Base-by-base conservation (phyloP, 2,113 vertebrate species). In the Ptychochromis oligacanthus region DNA sequence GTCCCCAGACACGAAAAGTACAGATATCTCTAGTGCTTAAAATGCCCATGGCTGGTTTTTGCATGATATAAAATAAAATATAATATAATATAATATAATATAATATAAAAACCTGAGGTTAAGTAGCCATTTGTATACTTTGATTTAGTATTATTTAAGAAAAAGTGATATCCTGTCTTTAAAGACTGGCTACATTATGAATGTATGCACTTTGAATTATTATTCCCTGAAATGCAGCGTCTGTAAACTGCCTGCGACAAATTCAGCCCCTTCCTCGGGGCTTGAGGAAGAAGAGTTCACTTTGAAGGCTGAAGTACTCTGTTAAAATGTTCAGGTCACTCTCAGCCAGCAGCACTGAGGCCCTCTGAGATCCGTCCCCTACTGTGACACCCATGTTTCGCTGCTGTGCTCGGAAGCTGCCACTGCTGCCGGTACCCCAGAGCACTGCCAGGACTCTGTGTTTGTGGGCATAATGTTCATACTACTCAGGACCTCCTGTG, bases 401-500 rank as follows among this genome's bases (percentile, higher is more conserved):
- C 91, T 87, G 82, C 86, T 91, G 72, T 89, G 91, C 70, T 94
- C 91, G 0, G 91, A 79, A 2, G 77, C 12, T 1, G 67, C 61
- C 10, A 34, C 13, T 14, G 62, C 67, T 1, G 83, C 79, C 1
- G 61, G 18, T 1, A 36, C 78, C 55, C 65, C 83, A 1, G 85
- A 36, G 24, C 82, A n/a, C 75, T 83, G 84, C 91, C 89, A 92
- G 1, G 93, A 75, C 43, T 93, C 91, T 0, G 89, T 0, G 79
- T 76, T 88, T 3, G 80, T 52, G 15, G 92, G 90, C 36, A 91
- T 18, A 86, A 96, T 81, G 55, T 95, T 96, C 36, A 96, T 82
- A 62, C 96, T 94, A 56, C 90, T 90, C 67, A 96, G 89, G 15
- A 96, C 93, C 57, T 96, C 95, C 78, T 95, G 93, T 0, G 96